Base-by-base conservation (phyloP, 2,888 invertebrate genomes). In the Drosophila neutralis region DNA sequence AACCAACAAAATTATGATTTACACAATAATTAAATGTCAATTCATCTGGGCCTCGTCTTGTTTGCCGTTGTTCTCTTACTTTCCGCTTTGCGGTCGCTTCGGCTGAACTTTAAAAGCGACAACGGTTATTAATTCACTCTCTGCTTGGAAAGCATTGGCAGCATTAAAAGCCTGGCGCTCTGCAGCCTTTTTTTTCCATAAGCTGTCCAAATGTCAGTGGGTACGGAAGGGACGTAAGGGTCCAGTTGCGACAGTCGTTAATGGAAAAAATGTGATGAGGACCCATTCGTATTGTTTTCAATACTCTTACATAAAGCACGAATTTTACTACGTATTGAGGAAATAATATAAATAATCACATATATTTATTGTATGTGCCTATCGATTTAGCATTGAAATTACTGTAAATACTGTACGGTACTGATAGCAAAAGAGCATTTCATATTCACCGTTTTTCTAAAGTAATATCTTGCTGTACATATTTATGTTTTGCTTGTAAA, bases 11-110 rank as follows among this genome's bases (percentile, higher is more conserved):
- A 78, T 65, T 75, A 83, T 85, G 88, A 85, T 84, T 87, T 87
- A 85, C 83, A 73, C 81, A 79, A 79, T 84, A 85, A 83, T 86
- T 79, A 83, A 86, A 87, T 87, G 88, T 83, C 88, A 87, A 87
- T 85, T 87, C 85, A 78, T 83, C 80, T 73, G 73, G 38, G 62
- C 60, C 49, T 74, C 66, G 36, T 74, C 49, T 70, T 57, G 56
- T 68, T 36, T 45, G 67, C 59, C 42, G 42, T 57, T 21, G 40
- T 61, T 59, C 48, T 53, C 56, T 58, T 56, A 35, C 48, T 38
- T 51, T 61, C 49, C 49, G 24, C 27, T 53, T 61, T 77, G 76
- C 63, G 69, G 73, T 73, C 63, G 70, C 56, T 65, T 64, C 48
- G 76, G 52, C 66, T 70, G 67, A 79, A 70, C 73, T 78, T 76